Evolutionary conservation across 2,797 vertebrate species (phyloP).

Genomic region (Enteromius argenteus): DNA sequence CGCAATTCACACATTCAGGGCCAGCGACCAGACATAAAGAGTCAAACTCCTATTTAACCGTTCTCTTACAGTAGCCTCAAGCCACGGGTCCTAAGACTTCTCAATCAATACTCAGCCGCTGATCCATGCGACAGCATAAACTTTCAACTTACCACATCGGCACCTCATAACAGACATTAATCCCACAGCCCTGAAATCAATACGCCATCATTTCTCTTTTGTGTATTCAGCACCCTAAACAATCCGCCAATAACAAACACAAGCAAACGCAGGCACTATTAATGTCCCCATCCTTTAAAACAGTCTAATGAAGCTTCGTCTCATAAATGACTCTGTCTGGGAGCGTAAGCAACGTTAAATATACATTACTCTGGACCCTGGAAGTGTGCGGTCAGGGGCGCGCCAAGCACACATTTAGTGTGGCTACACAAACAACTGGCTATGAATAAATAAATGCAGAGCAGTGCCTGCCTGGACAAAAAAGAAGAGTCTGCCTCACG

Average conservation of each 20-base stretch:
- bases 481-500: slow-evolving; percentile 47
- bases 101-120: slow-evolving; percentile 50
- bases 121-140: slow-evolving; percentile 44
- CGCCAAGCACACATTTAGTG: slow-evolving; percentile 39
- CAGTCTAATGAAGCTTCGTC: slow-evolving; percentile 76
- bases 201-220: slow-evolving; percentile 57
- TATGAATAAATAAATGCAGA: slow-evolving; percentile 63
- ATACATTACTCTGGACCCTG: slow-evolving; percentile 77
- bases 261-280: slow-evolving; percentile 38
- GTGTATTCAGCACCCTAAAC: slow-evolving; percentile 58
- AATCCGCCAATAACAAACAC: slow-evolving; percentile 47
- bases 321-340: slow-evolving; percentile 81
- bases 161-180: slow-evolving; percentile 50
- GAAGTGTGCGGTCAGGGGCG: slow-evolving; percentile 45
- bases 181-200: slow-evolving; percentile 51
- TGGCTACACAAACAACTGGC: slow-evolving; percentile 59
- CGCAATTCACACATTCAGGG: slow-evolving; percentile 5
- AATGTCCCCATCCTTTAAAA: slow-evolving; percentile 77
- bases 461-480: slow-evolving; percentile 47
- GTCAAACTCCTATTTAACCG: background rate
- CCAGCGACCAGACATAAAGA: slow-evolving; percentile 5
- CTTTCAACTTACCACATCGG: slow-evolving; percentile 50
- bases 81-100: slow-evolving; percentile 23
- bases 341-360: slow-evolving; percentile 78
- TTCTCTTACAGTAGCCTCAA: slow-evolving; percentile 13